These are phyloP conservation scores for Tiliacea citrago DNA, from an alignment of 2,888 invertebrate genomes.

Conservation along the genomic window DNA sequence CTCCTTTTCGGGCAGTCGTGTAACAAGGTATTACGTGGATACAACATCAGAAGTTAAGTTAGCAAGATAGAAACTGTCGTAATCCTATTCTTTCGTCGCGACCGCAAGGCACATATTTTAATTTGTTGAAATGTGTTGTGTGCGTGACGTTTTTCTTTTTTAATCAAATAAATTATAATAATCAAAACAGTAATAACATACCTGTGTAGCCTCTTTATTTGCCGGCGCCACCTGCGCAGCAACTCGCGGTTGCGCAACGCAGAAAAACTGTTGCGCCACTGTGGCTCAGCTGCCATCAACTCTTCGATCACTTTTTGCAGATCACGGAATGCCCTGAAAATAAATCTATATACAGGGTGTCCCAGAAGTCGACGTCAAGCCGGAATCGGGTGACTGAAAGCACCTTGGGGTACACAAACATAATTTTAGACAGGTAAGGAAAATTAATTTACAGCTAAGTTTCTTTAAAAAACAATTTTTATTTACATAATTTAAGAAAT, in stretches of 20 bases:
- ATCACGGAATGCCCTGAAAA: conserved; percentile 93
- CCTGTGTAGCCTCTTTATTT: conserved; percentile 94
- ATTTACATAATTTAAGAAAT: too few relatives aligned
- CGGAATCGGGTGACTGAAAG: too few relatives aligned
- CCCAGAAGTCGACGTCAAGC: too few relatives aligned
- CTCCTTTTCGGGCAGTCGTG: too few relatives aligned
- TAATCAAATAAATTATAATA: too few relatives aligned
- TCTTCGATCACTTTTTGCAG: conserved; percentile 97
- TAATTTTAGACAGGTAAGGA: too few relatives aligned
- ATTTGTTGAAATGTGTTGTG: background rate
- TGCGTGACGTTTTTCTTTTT: background rate
- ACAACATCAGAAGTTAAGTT: background rate
- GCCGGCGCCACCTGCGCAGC: conserved; percentile 96
- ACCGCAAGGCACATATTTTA: background rate
- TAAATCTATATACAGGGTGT: background rate
- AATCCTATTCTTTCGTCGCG: background rate
- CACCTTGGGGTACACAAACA: too few relatives aligned
- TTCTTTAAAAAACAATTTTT: too few relatives aligned
- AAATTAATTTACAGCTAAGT: too few relatives aligned
- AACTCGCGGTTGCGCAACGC: conserved; percentile 95
- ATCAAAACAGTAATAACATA: conserved; percentile 65
- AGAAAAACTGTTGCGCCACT: conserved; percentile 95
- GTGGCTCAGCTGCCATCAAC: conserved; percentile 94
- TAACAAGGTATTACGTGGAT: background rate
- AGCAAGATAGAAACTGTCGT: background rate